phyloP scores from a whole-genome alignment of 2,888 invertebrate species.

The Phanerotoma sp. region DNA sequence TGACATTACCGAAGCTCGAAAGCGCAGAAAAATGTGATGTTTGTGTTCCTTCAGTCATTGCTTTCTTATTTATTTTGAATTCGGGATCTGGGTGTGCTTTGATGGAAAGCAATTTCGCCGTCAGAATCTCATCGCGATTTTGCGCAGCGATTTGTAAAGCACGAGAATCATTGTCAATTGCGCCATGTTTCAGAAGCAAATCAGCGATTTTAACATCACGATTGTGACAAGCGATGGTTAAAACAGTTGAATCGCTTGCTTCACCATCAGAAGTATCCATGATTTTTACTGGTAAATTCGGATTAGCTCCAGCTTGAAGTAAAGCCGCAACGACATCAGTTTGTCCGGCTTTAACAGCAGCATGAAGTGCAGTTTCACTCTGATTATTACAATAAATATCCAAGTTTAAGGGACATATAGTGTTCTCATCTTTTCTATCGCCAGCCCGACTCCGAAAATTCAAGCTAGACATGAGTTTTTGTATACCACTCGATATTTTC shows the following conservation, averaged over 20 bases:
- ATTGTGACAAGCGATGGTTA: conserved; percentile 71
- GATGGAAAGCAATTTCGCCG: conserved; percentile 80
- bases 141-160: conserved; percentile 78
- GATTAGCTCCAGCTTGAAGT: conserved; percentile 77
- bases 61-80: conserved; percentile 87
- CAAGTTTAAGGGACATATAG: conserved; percentile 70
- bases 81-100: conserved; percentile 91
- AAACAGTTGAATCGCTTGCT: conserved; percentile 60
- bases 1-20: conserved; percentile 63
- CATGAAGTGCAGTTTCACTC: conserved; percentile 81
- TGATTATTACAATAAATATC: conserved; percentile 75
- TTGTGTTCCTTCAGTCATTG: conserved; percentile 68
- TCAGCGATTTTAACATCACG: conserved; percentile 74
- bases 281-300: conserved; percentile 71
- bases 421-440: conserved; percentile 58
- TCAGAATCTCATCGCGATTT: conserved; percentile 73
- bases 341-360: conserved; percentile 76
- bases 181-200: conserved; percentile 75
- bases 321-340: conserved; percentile 70
- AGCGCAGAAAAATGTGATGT: conserved; percentile 61
- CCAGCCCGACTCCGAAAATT: conserved; percentile 64
- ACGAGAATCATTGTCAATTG: conserved; percentile 81
- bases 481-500: conserved; percentile 84
- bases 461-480: conserved; percentile 82
- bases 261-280: conserved; percentile 57